phyloP scores from a whole-genome alignment of 2,888 invertebrate genomes.

The Glaucopsyche alexis region DNA sequence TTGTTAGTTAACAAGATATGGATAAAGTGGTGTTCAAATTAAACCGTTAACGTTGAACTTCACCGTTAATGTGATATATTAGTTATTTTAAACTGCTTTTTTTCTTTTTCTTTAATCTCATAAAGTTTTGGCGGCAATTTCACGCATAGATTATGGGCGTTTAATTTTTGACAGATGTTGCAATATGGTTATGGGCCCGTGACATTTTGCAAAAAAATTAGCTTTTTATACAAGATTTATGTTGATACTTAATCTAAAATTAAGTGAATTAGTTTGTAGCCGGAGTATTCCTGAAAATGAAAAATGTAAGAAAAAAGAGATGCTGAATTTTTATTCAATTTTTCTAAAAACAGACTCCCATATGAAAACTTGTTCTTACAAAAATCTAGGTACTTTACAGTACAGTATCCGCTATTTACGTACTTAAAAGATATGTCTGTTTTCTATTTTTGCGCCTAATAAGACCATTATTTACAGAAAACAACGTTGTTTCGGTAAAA shows the following conservation, averaged over 20 bases:
- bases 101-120: background rate
- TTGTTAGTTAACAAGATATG: conserved; percentile 23
- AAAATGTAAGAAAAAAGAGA: no score
- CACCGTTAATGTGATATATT: conserved; percentile 27
- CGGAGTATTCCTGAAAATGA: no score
- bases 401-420: no score
- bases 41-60: conserved; percentile 16
- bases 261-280: background rate
- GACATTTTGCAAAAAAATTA: background rate
- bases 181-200: background rate
- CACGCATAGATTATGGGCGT: background rate
- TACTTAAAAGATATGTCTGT: no score
- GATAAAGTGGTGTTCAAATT: conserved; percentile 44
- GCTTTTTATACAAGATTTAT: no score
- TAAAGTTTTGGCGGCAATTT: conserved; percentile 14
- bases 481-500: conserved; percentile 3
- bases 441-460: conserved; percentile 1
- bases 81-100: conserved; percentile 20
- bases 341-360: no score
- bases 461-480: background rate
- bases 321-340: no score
- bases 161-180: conserved; percentile 15
- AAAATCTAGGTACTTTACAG: no score
- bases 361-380: no score
- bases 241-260: background rate